phyloP scores from a whole-genome alignment of 1,140 invertebrate genomes.

The Meloidogyne exigua region DNA sequence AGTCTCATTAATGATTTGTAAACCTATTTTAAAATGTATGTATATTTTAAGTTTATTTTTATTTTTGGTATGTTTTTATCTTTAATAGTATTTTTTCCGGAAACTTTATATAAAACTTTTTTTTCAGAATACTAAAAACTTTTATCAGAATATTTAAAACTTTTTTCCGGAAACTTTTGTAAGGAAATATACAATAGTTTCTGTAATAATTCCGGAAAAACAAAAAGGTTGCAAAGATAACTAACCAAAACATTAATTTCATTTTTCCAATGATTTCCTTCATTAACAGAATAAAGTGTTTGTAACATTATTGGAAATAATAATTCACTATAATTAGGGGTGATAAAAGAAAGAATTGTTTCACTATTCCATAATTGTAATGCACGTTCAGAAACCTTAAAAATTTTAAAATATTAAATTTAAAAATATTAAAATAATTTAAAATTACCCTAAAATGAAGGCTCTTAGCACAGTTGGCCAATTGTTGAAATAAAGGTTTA shows the following conservation, averaged over 20 bases:
- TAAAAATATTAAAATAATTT: neutral
- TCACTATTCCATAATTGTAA: conserved; percentile 15
- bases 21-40: neutral
- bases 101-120: too few species aligned
- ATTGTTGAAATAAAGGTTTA: neutral
- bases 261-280: conserved; percentile 3
- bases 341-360: neutral
- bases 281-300: neutral
- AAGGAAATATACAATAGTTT: too few species aligned
- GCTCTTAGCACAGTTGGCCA: conserved; percentile 1
- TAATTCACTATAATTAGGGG: neutral
- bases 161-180: neutral
- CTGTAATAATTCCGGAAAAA: too few species aligned
- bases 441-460: conserved; percentile 13
- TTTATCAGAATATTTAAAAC: too few species aligned
- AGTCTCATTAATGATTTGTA: conserved; percentile 13
- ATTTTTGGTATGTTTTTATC: neutral
- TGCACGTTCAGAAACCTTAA: conserved; percentile 8
- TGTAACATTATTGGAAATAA: conserved; percentile 2
- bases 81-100: too few species aligned
- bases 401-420: neutral
- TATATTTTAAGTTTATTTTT: neutral
- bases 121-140: too few species aligned
- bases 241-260: conserved; percentile 6
- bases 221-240: neutral